Conservation (phyloP, 2,797 vertebrate genomes). For the Pangasius macronema region DNA sequence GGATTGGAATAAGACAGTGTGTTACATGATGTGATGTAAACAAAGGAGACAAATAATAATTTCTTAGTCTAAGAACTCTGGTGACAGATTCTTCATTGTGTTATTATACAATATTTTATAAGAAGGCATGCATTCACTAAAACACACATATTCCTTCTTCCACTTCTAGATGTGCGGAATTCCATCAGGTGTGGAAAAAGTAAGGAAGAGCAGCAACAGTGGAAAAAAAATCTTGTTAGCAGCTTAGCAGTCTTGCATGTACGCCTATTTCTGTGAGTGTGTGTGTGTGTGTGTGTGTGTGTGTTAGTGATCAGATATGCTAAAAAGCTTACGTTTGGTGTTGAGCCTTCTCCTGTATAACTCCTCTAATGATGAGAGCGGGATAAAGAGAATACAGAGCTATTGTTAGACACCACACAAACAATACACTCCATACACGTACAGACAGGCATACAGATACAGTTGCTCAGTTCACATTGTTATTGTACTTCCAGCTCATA, state of each 20-base stretch:
- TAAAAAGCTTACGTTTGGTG: slow-evolving; percentile 80
- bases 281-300: slow-evolving; percentile 24
- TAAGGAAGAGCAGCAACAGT: neutral
- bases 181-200: neutral
- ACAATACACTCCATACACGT: neutral
- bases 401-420: slow-evolving; percentile 52
- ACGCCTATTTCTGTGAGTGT: neutral
- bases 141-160: neutral
- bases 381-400: slow-evolving; percentile 65
- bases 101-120: neutral
- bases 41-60: neutral
- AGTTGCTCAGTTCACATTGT: neutral
- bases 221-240: neutral
- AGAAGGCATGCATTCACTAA: neutral
- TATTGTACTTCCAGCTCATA: neutral
- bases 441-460: neutral
- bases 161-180: neutral
- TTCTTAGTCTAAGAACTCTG: neutral
- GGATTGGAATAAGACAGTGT: neutral
- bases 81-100: neutral
- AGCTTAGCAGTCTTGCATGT: neutral
- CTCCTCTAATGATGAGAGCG: slow-evolving; percentile 74
- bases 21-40: no score
- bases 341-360: slow-evolving; percentile 84
- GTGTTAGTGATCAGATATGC: slow-evolving; percentile 17